These are phyloP conservation scores for Venusia cambrica DNA, from an alignment of 2,888 invertebrate genomes.

Conservation along the genomic window DNA sequence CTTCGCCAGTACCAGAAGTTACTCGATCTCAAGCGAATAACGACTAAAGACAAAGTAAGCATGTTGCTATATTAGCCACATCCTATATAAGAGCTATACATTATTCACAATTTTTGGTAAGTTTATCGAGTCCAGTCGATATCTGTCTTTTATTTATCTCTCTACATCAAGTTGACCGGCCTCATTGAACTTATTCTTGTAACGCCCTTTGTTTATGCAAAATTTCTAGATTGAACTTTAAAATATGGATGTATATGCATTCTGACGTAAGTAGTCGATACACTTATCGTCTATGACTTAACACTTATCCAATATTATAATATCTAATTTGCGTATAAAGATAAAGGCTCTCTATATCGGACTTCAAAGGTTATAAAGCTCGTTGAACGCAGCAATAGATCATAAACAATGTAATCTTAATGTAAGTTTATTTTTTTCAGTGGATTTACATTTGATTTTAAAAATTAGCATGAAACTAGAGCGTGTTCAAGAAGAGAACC, in stretches of 20 bases:
- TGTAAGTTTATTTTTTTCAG: too few relatives aligned
- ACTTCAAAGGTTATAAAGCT: conserved; percentile 19
- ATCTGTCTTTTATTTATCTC: conserved; percentile 20
- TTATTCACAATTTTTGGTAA: conserved; percentile 24
- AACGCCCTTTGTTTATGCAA: conserved; percentile 15
- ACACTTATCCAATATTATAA: conserved; percentile 17
- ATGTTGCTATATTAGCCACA: conserved; percentile 24
- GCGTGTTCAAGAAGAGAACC: too few relatives aligned
- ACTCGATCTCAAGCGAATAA: conserved; percentile 77
- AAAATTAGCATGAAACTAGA: too few relatives aligned
- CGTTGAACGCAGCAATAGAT: conserved; percentile 11
- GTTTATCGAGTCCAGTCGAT: conserved; percentile 21
- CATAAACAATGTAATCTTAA: conserved; percentile 7
- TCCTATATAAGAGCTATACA: conserved; percentile 20
- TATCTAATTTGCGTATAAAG: conserved; percentile 13
- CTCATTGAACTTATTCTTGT: conserved; percentile 14
- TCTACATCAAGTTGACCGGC: conserved; percentile 14
- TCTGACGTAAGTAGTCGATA: conserved; percentile 18
- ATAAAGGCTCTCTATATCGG: conserved; percentile 15
- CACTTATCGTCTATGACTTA: conserved; percentile 17
- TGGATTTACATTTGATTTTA: too few relatives aligned
- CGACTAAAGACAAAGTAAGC: conserved; percentile 78
- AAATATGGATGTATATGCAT: conserved; percentile 13
- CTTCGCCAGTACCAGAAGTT: conserved; percentile 83
- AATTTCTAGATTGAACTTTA: conserved; percentile 15